phyloP scores from a whole-genome alignment of 2,113 vertebrate genomes.

The Alosa alosa region DNA sequence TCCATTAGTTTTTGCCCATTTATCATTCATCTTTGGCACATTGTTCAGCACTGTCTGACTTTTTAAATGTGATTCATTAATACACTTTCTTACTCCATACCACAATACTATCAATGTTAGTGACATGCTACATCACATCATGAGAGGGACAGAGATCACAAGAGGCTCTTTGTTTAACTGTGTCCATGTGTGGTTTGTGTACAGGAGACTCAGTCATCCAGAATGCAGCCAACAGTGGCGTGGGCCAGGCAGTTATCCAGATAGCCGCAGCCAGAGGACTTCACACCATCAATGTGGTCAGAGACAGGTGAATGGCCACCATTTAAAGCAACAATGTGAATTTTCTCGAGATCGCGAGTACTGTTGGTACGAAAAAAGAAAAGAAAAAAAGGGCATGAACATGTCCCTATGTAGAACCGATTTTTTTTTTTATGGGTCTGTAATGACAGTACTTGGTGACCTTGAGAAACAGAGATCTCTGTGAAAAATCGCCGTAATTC shows the following conservation, averaged over 20 bases:
- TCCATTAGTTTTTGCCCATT: too few species aligned
- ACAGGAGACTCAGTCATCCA: conserved; percentile 92
- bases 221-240: conserved; percentile 93
- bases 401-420: too few species aligned
- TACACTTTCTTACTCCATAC: background rate
- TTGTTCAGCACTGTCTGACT: background rate
- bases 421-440: too few species aligned
- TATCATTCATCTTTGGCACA: background rate
- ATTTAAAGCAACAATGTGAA: background rate
- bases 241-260: conserved; percentile 96
- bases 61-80: background rate
- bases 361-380: too few species aligned
- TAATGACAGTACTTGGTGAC: too few species aligned
- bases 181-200: background rate
- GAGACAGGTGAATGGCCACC: conserved; percentile 78
- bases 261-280: conserved; percentile 84
- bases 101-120: background rate
- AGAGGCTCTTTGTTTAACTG: background rate
- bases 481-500: too few species aligned
- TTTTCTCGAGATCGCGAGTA: too few species aligned
- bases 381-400: too few species aligned
- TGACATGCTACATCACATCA: too few species aligned
- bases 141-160: too few species aligned
- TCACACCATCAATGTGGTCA: conserved; percentile 86
- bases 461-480: too few species aligned